Percentiles rank a stretch among this genome's conserved stretches.
These are phyloP conservation scores for Lycaena phlaeas DNA, from an alignment of 2,888 invertebrate genomes.

Conservation along the genomic window DNA sequence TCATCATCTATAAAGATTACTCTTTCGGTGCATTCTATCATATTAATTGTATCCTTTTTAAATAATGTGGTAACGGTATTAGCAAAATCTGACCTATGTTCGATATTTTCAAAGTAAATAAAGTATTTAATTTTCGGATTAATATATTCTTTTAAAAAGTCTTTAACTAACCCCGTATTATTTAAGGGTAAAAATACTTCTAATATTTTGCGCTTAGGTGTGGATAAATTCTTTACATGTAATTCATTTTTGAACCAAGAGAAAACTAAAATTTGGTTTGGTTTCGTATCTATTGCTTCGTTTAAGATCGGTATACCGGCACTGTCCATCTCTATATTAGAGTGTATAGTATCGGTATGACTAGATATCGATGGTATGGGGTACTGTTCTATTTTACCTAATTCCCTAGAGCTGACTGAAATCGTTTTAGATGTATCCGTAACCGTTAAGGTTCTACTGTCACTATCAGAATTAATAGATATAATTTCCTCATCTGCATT, in stretches of 20 bases:
- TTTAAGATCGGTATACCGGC: too few species aligned
- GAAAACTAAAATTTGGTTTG: conserved; percentile 24
- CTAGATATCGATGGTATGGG: too few species aligned
- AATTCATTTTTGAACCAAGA: conserved; percentile 20
- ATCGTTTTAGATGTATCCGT: conserved; percentile 2
- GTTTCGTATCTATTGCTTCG: conserved; percentile 27
- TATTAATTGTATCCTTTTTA: conserved; percentile 11
- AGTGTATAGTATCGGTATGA: too few species aligned
- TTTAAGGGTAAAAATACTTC: conserved; percentile 23
- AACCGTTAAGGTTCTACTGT: not conserved
- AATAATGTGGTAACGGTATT: conserved; percentile 11
- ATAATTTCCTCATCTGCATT: too few species aligned
- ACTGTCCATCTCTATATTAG: too few species aligned
- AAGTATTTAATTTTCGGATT: conserved; percentile 21
- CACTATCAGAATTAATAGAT: too few species aligned
- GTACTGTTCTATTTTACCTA: too few species aligned
- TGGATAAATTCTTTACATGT: conserved; percentile 21
- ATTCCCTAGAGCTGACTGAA: not conserved
- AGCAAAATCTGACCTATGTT: conserved; percentile 9
- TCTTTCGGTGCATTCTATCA: conserved; percentile 19
- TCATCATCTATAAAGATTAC: too few species aligned
- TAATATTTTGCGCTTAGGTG: conserved; percentile 22
- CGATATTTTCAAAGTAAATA: conserved; percentile 19
- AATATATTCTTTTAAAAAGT: conserved; percentile 23
- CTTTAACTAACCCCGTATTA: conserved; percentile 14